phyloP scores from a whole-genome alignment of 2,113 vertebrate genomes.

The Alethe diademata region DNA sequence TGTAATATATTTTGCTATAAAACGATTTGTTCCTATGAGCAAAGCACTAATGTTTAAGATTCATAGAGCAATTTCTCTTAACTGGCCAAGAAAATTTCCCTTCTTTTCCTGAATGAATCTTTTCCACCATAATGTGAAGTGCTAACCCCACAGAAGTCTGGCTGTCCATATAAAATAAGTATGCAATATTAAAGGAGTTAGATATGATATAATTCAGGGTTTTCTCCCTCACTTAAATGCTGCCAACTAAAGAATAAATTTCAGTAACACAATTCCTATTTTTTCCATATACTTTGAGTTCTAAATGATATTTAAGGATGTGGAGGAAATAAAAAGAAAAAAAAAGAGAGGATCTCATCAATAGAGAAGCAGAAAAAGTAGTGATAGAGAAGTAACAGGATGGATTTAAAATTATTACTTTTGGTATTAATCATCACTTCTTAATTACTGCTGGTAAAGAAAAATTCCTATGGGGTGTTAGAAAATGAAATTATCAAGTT shows the following conservation, averaged over 20 bases:
- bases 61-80: background rate
- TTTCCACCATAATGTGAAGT: background rate
- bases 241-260: background rate
- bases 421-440: background rate
- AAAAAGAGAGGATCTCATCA: accelerated
- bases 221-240: background rate
- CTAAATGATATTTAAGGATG: background rate
- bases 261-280: background rate
- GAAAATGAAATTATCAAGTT: background rate
- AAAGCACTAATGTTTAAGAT: background rate
- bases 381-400: accelerated
- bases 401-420: background rate
- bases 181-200: background rate
- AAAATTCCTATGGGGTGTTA: too few species aligned
- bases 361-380: background rate
- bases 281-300: background rate
- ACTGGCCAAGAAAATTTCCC: background rate
- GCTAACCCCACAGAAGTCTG: background rate
- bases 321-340: background rate
- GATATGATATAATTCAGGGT: background rate
- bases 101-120: background rate
- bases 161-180: background rate
- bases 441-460: background rate
- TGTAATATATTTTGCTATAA: background rate
- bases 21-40: background rate